Base-by-base conservation (phyloP, 2,797 vertebrate species). In the Chrosomus eos region DNA sequence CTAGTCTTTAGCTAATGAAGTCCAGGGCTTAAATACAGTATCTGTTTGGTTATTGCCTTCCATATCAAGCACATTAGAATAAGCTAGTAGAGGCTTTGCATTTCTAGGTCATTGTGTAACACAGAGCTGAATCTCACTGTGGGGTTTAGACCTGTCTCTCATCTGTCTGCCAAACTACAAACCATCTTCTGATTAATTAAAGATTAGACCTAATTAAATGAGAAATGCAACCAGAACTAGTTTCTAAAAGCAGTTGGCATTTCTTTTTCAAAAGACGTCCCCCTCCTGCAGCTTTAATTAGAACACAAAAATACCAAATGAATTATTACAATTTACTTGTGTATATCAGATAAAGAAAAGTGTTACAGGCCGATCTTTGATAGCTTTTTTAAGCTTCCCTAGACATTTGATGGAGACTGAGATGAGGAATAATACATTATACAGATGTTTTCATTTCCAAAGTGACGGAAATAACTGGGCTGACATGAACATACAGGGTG, bases 121-220 rank as follows among this genome's bases (percentile, higher is more conserved):
- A 74, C 80, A 9, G 36, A 53, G 23, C 55, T 33, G n/a, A 67
- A 31, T 55, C 64, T 81, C 70, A 68, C 38, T 55, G 67, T 16
- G 64, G 48, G 85, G 64, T 81, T 85, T 45, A 70, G 64, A 33
- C 48, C 64, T 31, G 51, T 48, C 77, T 82, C 48, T 82, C 74
- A 80, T 84, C 71, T 80, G 28, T 79, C 79, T 68, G 67, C 80
- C 66, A 66, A 40, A 62, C 48, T 77, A 81, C 83, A 71, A 87
- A 85, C 36, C 78, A 71, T 85, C 74, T 62, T 66, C 68, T 80
- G 53, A 87, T 86, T 90, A 78, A 88, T 88, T 89, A 86, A 87
- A 88, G 68, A 89, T 82, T 83, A 85, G 40, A 53, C 83, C 86
- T 86, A 79, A 88, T 84, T 81, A 87, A 75, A 89, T 76, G 26